Conservation (phyloP, 2,797 vertebrate species). For the Notoglanidium macrostoma region DNA sequence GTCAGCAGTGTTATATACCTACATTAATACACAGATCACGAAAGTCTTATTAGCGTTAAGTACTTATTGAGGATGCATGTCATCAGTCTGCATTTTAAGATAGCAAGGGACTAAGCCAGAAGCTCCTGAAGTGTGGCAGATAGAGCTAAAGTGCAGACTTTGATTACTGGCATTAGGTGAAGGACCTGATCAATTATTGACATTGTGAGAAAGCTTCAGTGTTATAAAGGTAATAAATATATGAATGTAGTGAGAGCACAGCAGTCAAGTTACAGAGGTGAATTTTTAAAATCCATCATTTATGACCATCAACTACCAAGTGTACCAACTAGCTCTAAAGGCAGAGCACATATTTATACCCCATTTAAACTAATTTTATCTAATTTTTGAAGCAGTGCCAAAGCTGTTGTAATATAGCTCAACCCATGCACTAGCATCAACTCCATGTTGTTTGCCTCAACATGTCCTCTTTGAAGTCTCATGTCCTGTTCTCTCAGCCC, state of each 20-base stretch:
- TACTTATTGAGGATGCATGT: not conserved
- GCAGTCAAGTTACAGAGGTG: not conserved
- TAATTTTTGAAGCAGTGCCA: no score
- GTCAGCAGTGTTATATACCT: not conserved
- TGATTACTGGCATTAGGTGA: not conserved
- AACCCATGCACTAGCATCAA: not conserved
- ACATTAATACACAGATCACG: not conserved
- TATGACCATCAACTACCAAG: not conserved
- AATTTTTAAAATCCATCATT: not conserved
- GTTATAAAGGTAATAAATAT: not conserved
- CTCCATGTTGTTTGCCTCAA: not conserved
- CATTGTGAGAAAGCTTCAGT: not conserved
- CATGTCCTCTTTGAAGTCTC: not conserved
- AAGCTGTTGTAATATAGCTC: no score
- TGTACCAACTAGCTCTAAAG: no score
- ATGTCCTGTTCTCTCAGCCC: not conserved
- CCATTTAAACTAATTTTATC: no score
- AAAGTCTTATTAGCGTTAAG: not conserved
- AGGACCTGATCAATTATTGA: not conserved
- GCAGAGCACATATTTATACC: no score
- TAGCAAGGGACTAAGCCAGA: not conserved
- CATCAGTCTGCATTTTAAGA: not conserved
- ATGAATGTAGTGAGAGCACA: not conserved
- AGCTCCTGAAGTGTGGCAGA: not conserved
- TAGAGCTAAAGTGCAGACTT: not conserved